Evolutionary conservation across 2,113 vertebrate genomes (phyloP).

Genomic region (Hucho hucho): DNA sequence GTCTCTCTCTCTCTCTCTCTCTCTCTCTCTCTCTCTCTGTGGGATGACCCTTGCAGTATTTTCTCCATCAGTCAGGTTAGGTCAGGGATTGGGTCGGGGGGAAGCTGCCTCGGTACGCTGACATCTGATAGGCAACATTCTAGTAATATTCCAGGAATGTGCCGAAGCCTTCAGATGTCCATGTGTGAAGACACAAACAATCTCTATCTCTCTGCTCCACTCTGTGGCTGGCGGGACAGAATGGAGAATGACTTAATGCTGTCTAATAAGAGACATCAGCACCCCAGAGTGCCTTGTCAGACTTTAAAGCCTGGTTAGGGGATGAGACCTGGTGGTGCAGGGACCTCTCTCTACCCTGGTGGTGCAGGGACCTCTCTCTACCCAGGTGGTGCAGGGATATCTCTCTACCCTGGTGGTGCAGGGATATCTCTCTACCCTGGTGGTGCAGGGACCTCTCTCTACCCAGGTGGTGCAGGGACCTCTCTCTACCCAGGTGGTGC

Average conservation of each 20-base stretch:
- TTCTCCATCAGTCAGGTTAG: not conserved
- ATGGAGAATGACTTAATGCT: constrained; percentile 71
- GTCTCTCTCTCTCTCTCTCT: constrained; percentile 26
- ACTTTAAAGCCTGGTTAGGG: constrained; percentile 50
- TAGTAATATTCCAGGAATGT: constrained; percentile 43
- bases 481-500: too few relatives aligned
- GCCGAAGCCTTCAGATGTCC: constrained; percentile 65
- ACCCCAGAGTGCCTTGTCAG: constrained; percentile 62
- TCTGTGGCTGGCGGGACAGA: constrained; percentile 63
- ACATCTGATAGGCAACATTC: not conserved
- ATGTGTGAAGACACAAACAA: constrained; percentile 68
- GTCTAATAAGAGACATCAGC: constrained; percentile 73
- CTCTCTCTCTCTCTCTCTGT: too few relatives aligned
- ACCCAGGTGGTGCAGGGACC: too few relatives aligned
- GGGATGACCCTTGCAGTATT: too few relatives aligned
- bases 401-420: too few relatives aligned
- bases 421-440: too few relatives aligned
- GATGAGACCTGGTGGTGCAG: too few relatives aligned
- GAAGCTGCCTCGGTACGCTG: not conserved
- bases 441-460: too few relatives aligned
- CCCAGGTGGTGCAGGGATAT: too few relatives aligned
- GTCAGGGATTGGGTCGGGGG: too few relatives aligned
- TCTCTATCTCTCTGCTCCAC: not conserved
- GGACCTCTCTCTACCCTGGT: too few relatives aligned
- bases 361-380: too few relatives aligned